Evolutionary conservation across 2,113 vertebrate species (phyloP), one percentile per base, ranked within the genome.

Genomic region (Halcyon senegalensis): DNA sequence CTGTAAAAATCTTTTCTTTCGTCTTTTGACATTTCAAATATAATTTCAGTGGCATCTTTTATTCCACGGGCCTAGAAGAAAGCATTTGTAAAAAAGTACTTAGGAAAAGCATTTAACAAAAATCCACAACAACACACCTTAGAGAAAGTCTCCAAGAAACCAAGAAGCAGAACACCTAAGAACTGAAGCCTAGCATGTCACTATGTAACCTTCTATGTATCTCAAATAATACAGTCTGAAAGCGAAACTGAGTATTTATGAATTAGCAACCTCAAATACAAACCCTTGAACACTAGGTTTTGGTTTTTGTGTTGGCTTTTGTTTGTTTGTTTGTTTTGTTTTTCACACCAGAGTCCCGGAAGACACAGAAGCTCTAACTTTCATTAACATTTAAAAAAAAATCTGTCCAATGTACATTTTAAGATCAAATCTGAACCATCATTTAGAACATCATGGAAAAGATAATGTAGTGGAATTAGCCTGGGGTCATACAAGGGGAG

Each of bases 1-100:
- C 99, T 98, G 97, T 99, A 99, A 98, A 99, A 99, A 89, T 99
- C 99, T 98, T 99, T 99, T 87, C 99, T 98, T 97, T 99, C 99
- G 91, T 99, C 99, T 98, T 99, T 99, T 82, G 99, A 99, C 99
- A 99, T 99, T 97, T 99, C 99, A 95, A 99, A 99, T 96, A 99
- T 99, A 89, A 99, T 99, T 98, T 99, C 99, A 37, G 99, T 99
- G 13, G 99, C 99, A 97, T 99, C 99, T 89, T 99, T 99, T 95
- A 99, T 99, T 94, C 99, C 99, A 73, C 99, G 99, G 73, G 98
- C 98, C 99, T 99, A 98, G 89, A 96, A 93, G 87, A 94, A 96
- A 96, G 94, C 87, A 97, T 97, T 98, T 68, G 44, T 16, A n/a
- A 46, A n/a, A 44, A 67, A 16, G 67, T 46, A 50, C 16, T 69